Evolutionary conservation across 2,113 vertebrate genomes (phyloP), one percentile per base, ranked within the genome.

Genomic region (Pungitius pungitius): DNA sequence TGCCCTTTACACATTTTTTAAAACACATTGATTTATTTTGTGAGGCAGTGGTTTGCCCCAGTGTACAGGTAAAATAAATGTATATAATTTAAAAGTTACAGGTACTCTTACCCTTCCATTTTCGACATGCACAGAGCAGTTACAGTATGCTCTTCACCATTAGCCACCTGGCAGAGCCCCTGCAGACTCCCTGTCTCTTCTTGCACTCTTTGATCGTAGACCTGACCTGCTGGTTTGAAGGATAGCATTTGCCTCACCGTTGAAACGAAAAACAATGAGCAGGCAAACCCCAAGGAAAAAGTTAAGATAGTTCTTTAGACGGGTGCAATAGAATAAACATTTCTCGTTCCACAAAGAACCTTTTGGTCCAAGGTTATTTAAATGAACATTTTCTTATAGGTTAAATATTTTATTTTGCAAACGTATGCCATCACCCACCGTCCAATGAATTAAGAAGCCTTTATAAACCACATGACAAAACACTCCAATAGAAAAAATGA

Each of bases 101-200:
- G 20, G 55, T 67, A 68, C 52, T 51, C 73, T 51, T 47, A 88
- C 57, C 85, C 83, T 69, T 85, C 63, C 33, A 86, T 90, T 87
- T 87, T 75, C 75, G 63, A 69, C 62, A 61, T 73, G 47, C 14
- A 22, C 63, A 45, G 74, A 85, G 63, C 69, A 89, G 81, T 89
- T 87, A 83, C 68, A 82, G 76, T 72, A 84, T 56, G 69, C 80
- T 82, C 71, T 49, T 87, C 59, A 69, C 78, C 70, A 85, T 76
- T 82, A 83, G 81, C 75, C 89, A 89, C 78, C 89, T 89, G 90
- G 85, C 56, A 65, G 65, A 52, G 49, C 3, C 58, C 37, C n/a
- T 35, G 68, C 55, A 88, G 85, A 89, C 88, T 77, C 58, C 24
- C 69, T 63, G 73, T 78, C 83, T 87, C 84, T 67, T 47, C 43